A percentile compares a stretch with the other conserved stretches of the same genome.
These are phyloP conservation scores for Jordanella pulchra DNA, from an alignment of 2,797 vertebrate genomes.

Conservation along the genomic window DNA sequence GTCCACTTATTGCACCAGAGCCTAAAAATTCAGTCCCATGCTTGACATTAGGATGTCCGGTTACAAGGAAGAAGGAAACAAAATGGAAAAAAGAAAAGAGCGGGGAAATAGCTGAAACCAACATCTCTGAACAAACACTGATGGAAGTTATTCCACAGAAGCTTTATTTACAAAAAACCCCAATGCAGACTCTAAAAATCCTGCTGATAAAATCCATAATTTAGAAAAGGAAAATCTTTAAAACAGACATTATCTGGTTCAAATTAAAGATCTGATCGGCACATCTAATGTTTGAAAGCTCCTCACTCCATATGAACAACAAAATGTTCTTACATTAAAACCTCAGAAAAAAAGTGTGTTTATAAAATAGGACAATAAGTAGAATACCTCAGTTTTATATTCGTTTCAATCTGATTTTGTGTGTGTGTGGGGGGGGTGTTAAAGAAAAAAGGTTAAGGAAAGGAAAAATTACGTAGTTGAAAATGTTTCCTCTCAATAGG, in stretches of 20 bases:
- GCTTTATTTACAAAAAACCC: not conserved
- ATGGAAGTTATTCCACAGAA: not conserved
- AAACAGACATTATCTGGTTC: slow-evolving; percentile 10
- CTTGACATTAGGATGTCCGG: slow-evolving; percentile 1
- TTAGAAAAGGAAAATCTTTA: slow-evolving; percentile 16
- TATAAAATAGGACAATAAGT: not conserved
- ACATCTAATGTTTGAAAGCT: too few species aligned
- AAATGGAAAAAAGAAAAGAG: slow-evolving; percentile 3
- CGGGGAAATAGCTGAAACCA: not conserved
- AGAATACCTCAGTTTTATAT: not conserved
- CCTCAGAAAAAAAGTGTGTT: not conserved
- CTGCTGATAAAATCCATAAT: slow-evolving; percentile 51
- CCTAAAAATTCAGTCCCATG: slow-evolving; percentile 28
- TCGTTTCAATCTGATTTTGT: too few species aligned
- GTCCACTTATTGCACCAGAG: slow-evolving; percentile 58
- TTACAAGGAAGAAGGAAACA: slow-evolving; percentile 9
- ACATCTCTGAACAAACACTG: slow-evolving; percentile 35
- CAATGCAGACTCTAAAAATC: slow-evolving; percentile 35
- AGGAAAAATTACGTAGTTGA: not conserved
- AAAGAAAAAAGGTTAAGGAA: not conserved
- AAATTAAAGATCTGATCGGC: not conserved
- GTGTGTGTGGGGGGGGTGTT: too few species aligned
- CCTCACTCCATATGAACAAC: not conserved
- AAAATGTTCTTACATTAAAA: slow-evolving; percentile 5
- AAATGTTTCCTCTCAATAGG: not conserved